Base-by-base conservation (phyloP, 2,888 invertebrate species). In the Pandemis heparana region DNA sequence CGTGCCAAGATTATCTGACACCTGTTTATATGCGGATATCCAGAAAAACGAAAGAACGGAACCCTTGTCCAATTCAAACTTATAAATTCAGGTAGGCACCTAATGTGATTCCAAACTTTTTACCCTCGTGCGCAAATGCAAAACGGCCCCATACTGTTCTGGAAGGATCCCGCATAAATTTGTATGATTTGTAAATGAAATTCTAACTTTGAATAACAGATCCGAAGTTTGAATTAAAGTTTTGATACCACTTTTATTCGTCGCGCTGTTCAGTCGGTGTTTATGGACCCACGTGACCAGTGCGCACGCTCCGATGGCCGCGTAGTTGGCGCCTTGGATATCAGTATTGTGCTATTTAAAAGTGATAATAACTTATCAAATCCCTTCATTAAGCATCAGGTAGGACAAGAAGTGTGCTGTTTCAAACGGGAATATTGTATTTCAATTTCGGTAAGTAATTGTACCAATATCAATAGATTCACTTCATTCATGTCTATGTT, bases 211-310 rank as follows among this genome's bases (percentile, higher is more conserved):
- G 79, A 66, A 81, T 80, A 78, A 79, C 18, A 80, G 71, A 79
- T 79, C 80, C 79, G 72, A 74, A 81, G 82, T 79, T 78, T 77
- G 71, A 82, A 85, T 86, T 83, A 74, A 77, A 80, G 78, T 79
- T 80, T 79, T 75, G 77, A 16, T 66, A 41, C 70, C 74, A 65
- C 39, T 62, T 70, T 46, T 64, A 60, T 71, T 73, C 70, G 74
- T 68, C 65, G 66, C 67, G 75, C 75, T 74, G 67, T 56, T 72
- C 88, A 88, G 87, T 89, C 81, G 79, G 48, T 80, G 74, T 73
- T 73, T 77, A 83, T 75, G 82, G 73, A 77, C 81, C 81, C 86
- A 80, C 84, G 85, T 85, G 88, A 87, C 79, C 68, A 80, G 83
- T 83, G 77, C 53, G 18, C 12, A 43, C 79, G 81, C 77, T 74